A percentile compares a stretch with the other conserved stretches of the same genome.
Evolutionary conservation across 1,140 invertebrate genomes (phyloP).

Genomic region (Orchesella cincta): DNA sequence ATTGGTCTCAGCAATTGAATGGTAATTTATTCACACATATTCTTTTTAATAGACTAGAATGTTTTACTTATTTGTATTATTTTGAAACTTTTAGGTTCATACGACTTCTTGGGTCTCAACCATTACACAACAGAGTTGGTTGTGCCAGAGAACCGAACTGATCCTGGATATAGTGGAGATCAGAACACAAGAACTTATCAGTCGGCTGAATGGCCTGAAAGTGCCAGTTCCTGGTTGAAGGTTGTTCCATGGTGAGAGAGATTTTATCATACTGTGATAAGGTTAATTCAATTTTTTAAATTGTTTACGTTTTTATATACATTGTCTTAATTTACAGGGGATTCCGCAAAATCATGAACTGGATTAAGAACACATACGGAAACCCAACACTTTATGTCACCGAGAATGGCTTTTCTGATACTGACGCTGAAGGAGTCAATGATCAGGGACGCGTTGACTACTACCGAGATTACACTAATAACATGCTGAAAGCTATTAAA

Average conservation of each 20-base stretch:
- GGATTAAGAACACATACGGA: conserved; percentile 44
- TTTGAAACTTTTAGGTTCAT: conserved; percentile 35
- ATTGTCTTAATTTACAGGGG: conserved; percentile 45
- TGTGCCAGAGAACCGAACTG: not conserved
- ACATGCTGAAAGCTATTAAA: conserved; percentile 28
- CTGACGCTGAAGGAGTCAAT: conserved; percentile 55
- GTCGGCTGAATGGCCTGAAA: conserved; percentile 26
- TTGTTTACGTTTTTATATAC: not conserved
- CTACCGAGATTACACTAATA: conserved; percentile 25
- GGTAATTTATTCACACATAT: too few relatives aligned
- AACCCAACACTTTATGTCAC: conserved; percentile 43
- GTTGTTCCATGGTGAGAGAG: conserved; percentile 15
- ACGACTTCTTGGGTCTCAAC: conserved; percentile 58
- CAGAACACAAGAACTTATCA: conserved; percentile 11
- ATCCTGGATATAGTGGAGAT: conserved; percentile 16
- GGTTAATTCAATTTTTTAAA: not conserved
- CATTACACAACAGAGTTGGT: conserved; percentile 53
- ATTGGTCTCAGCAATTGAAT: conserved; percentile 32
- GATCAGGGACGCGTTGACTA: conserved; percentile 28
- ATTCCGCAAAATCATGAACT: conserved; percentile 43
- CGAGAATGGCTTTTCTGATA: conserved; percentile 46
- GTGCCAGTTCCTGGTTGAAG: conserved; percentile 16
- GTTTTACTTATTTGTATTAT: too few relatives aligned
- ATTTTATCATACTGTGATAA: not conserved
- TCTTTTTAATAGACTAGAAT: too few relatives aligned